Conservation (phyloP, 64 coral and sea anemone genomes). For the Montipora sp. region DNA sequence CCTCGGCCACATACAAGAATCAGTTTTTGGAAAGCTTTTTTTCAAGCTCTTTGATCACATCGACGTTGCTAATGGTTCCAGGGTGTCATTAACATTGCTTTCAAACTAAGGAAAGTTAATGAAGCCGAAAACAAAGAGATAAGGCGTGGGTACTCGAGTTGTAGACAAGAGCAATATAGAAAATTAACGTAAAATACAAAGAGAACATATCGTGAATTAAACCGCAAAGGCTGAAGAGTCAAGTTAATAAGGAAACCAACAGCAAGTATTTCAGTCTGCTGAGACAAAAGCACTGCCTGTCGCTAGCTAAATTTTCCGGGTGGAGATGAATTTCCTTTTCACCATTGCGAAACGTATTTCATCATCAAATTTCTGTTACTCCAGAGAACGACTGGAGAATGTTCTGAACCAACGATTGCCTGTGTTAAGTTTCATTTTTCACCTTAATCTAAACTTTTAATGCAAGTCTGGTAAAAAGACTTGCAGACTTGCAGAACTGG, state of each 20-base stretch:
- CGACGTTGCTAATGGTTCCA: not conserved
- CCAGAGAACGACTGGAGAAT: too few relatives aligned
- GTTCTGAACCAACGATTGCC: too few relatives aligned
- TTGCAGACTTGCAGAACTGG: too few relatives aligned
- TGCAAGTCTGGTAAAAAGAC: too few relatives aligned
- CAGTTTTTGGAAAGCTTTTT: too few relatives aligned
- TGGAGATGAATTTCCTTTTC: not conserved
- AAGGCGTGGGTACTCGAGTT: not conserved
- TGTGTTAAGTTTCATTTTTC: too few relatives aligned
- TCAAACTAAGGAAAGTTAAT: not conserved
- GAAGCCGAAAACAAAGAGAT: constrained; percentile 29
- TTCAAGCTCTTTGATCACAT: too few relatives aligned
- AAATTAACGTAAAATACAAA: constrained; percentile 30
- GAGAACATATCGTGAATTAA: not conserved
- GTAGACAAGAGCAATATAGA: constrained; percentile 28
- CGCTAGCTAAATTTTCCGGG: not conserved
- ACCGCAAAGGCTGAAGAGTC: not conserved
- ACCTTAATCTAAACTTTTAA: too few relatives aligned
- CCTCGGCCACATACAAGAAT: too few relatives aligned
- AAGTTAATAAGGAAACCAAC: not conserved
- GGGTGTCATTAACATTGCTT: not conserved
- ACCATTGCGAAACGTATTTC: too few relatives aligned
- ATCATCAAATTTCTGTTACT: too few relatives aligned
- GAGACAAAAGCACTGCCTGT: not conserved
- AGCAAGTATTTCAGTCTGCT: too few relatives aligned